A percentile compares a stretch with the other conserved stretches of the same genome.
phyloP scores from a whole-genome alignment of 1,140 invertebrate species.

The Bicyclus anynana region DNA sequence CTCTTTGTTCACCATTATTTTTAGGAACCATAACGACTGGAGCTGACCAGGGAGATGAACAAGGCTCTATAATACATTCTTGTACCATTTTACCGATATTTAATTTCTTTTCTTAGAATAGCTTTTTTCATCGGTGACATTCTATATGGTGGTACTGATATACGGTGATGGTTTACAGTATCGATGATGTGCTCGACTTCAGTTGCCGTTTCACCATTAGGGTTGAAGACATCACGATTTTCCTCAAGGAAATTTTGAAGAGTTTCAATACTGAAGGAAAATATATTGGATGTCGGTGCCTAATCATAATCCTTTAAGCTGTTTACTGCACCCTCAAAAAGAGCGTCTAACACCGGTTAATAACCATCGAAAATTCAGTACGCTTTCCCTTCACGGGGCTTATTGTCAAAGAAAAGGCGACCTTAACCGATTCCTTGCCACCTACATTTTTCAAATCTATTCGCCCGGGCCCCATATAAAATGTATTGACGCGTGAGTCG shows the following conservation, averaged over 20 bases:
- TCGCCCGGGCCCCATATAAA: too few relatives aligned
- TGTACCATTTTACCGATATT: conserved; percentile 25
- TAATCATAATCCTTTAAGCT: background rate
- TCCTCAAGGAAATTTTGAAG: background rate
- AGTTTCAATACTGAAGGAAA: too few relatives aligned
- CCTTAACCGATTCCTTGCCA: too few relatives aligned
- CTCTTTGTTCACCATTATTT: conserved; percentile 12
- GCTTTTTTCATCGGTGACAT: conserved; percentile 17
- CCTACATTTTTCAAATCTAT: too few relatives aligned
- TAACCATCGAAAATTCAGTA: background rate
- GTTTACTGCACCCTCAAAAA: background rate
- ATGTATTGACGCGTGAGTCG: too few relatives aligned
- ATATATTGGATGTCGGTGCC: too few relatives aligned
- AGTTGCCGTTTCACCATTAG: conserved; percentile 10
- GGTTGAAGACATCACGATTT: conserved; percentile 9
- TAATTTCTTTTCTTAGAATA: conserved; percentile 17
- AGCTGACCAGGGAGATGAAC: conserved; percentile 28
- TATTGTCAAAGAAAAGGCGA: background rate
- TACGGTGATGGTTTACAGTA: conserved; percentile 18
- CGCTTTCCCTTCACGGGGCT: too few relatives aligned
- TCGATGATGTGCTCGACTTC: conserved; percentile 13
- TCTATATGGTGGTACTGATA: conserved; percentile 29
- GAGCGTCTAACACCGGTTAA: background rate
- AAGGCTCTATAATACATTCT: conserved; percentile 19
- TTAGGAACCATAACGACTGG: conserved; percentile 33